Percentiles rank a stretch among this genome's conserved stretches.
Evolutionary conservation across 2,113 vertebrate species (phyloP).

Genomic region (Odocoileus hemionus): DNA sequence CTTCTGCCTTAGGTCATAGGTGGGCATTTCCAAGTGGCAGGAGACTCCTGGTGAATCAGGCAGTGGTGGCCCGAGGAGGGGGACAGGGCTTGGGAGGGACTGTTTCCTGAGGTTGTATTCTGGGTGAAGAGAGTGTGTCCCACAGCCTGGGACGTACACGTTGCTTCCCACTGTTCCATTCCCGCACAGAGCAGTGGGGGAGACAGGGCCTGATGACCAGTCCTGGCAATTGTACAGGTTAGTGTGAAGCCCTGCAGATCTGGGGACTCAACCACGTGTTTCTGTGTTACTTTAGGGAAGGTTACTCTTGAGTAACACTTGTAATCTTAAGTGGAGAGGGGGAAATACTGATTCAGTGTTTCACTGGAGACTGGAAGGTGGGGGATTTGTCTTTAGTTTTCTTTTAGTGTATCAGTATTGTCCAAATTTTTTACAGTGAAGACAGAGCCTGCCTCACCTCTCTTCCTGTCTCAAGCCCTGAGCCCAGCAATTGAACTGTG

Average conservation of each 20-base stretch:
- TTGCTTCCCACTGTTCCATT: background rate
- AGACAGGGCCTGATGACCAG: background rate
- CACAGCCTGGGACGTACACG: background rate
- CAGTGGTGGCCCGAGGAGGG: background rate
- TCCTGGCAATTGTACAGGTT: background rate
- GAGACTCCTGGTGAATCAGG: background rate
- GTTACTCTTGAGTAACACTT: background rate
- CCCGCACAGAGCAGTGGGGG: background rate
- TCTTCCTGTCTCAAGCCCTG: background rate
- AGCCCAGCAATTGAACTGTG: background rate
- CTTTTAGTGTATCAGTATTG: background rate
- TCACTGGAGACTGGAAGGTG: background rate
- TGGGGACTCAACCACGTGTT: background rate
- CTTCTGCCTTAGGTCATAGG: background rate
- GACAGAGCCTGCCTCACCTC: background rate
- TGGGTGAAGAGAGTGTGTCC: background rate
- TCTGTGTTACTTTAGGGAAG: background rate
- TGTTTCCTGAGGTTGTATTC: background rate
- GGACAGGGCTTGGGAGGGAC: background rate
- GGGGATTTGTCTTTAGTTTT: background rate
- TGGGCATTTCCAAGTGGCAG: background rate
- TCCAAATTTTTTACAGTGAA: background rate
- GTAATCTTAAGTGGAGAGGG: background rate
- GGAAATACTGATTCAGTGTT: background rate
- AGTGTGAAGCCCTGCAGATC: background rate